A percentile compares a stretch with the other conserved stretches of the same genome.
Conservation (phyloP, 2,113 vertebrate species). For the Mobula hypostoma region DNA sequence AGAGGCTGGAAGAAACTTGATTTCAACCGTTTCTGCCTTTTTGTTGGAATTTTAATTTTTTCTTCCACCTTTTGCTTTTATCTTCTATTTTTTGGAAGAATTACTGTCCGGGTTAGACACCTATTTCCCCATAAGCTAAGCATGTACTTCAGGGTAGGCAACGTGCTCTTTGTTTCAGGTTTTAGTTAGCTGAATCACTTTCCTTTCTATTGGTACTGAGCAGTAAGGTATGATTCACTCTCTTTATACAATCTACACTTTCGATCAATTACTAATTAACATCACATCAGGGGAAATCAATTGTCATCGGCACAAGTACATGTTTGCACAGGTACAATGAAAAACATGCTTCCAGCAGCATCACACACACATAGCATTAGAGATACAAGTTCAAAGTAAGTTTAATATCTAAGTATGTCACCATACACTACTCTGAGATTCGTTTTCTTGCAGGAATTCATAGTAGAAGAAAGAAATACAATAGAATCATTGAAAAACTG, state of each 20-base stretch:
- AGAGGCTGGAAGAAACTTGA: not conserved
- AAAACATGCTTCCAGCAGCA: too few species aligned
- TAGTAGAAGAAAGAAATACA: too few species aligned
- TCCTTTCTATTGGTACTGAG: not conserved
- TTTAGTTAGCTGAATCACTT: not conserved
- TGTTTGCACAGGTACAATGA: too few species aligned
- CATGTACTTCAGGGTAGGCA: not conserved
- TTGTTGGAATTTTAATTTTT: not conserved
- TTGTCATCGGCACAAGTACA: too few species aligned
- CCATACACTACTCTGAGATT: too few species aligned
- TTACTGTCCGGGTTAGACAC: too few species aligned
- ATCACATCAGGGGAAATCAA: not conserved
- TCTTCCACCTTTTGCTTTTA: not conserved
- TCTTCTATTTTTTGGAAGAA: not conserved
- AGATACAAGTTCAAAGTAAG: too few species aligned
- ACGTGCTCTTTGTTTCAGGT: not conserved
- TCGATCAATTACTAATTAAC: not conserved
- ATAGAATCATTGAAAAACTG: too few species aligned
- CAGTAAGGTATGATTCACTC: not conserved
- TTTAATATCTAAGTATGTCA: too few species aligned
- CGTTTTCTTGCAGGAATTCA: too few species aligned
- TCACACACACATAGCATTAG: too few species aligned
- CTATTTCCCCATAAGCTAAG: not conserved
- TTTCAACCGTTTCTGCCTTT: constrained; percentile 7
- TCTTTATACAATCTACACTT: not conserved